Evolutionary conservation across 2,113 vertebrate genomes (phyloP).

Genomic region (Phalacrocorax aristotelis): DNA sequence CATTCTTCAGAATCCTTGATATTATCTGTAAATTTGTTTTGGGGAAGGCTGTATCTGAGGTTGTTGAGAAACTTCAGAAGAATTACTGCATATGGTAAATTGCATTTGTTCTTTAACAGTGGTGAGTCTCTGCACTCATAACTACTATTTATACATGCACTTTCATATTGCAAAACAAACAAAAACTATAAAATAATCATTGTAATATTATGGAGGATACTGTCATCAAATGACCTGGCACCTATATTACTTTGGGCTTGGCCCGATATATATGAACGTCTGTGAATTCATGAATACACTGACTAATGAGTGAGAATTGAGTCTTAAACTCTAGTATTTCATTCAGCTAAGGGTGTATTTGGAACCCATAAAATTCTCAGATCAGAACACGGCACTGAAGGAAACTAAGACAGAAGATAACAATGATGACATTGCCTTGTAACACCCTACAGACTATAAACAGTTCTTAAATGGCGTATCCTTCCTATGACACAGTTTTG

Average conservation of each 20-base stretch:
- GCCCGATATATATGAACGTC: too few relatives aligned
- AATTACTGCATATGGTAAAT: neutral
- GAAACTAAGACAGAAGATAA: neutral
- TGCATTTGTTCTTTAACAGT: accelerated
- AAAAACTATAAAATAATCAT: neutral
- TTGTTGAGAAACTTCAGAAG: neutral
- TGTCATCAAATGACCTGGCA: neutral
- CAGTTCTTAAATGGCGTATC: neutral
- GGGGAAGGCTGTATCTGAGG: neutral
- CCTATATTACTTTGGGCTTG: neutral
- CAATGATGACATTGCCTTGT: neutral
- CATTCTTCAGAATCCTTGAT: neutral
- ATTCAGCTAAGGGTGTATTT: neutral
- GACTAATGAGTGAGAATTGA: neutral
- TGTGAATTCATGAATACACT: neutral
- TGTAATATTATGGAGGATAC: neutral
- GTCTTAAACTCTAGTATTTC: neutral
- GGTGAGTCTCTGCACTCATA: neutral
- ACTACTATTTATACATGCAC: neutral
- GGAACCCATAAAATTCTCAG: neutral
- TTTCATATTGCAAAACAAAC: neutral
- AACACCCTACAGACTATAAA: neutral
- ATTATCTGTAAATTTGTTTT: neutral
- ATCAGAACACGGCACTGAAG: neutral
- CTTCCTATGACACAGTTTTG: neutral